These are phyloP conservation scores for Phainopepla nitens DNA, from an alignment of 2,113 vertebrate species.

Conservation along the genomic window DNA sequence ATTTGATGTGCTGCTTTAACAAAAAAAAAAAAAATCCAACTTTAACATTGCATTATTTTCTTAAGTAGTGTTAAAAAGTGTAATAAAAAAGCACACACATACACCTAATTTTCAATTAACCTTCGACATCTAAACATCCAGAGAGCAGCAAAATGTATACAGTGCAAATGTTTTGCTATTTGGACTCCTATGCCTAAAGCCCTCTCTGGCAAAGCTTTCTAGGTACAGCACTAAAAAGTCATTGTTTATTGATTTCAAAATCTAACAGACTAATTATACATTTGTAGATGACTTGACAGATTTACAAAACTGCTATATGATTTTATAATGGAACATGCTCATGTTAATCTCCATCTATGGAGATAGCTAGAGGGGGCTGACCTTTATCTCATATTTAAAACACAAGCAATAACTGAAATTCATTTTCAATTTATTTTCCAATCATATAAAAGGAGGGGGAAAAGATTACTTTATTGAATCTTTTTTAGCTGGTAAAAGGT, in stretches of 20 bases:
- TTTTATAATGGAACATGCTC: slow-evolving; percentile 69
- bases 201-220: slow-evolving; percentile 9
- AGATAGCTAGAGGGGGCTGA: slow-evolving; percentile 60
- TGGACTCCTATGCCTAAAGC: slow-evolving; percentile 23
- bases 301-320: slow-evolving; percentile 62
- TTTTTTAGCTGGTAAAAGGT: slow-evolving; percentile 66
- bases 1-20: neutral
- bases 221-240: slow-evolving; percentile 14
- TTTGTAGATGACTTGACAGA: slow-evolving; percentile 59
- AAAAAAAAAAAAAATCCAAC: neutral
- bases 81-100: neutral
- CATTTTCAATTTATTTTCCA: slow-evolving; percentile 87
- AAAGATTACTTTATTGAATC: slow-evolving; percentile 76
- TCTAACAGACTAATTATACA: slow-evolving; percentile 70
- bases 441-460: slow-evolving; percentile 74
- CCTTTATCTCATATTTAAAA: slow-evolving; percentile 83
- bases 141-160: neutral
- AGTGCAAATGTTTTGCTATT: neutral
- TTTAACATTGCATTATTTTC: neutral
- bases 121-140: neutral
- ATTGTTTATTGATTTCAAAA: slow-evolving; percentile 60
- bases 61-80: neutral
- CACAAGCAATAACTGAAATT: slow-evolving; percentile 79
- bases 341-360: slow-evolving; percentile 66
- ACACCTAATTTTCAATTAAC: slow-evolving; percentile 23